Percentiles rank a stretch among this genome's conserved stretches.
These are phyloP conservation scores for Pherbina coryleti DNA, from an alignment of 2,888 invertebrate species.

Conservation along the genomic window DNA sequence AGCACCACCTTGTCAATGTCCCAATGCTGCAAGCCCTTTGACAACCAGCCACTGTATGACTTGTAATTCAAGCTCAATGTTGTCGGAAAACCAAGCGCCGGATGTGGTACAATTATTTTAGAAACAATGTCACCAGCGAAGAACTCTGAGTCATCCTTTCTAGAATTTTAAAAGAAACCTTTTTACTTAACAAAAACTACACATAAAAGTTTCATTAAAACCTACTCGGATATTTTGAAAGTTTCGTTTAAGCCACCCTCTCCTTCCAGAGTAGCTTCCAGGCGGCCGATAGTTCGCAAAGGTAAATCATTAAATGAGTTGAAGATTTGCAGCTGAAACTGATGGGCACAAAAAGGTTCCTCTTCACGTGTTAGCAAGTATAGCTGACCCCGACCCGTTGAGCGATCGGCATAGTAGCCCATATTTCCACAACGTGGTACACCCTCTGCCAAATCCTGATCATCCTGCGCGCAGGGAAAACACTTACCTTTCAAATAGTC, in stretches of 20 bases:
- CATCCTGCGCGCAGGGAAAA: conserved; percentile 75
- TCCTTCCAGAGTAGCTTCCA: conserved; percentile 84
- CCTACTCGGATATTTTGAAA: conserved; percentile 87
- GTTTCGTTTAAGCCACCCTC: conserved; percentile 88
- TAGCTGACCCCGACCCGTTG: conserved; percentile 86
- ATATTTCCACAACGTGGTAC: conserved; percentile 85
- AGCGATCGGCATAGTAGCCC: conserved; percentile 93
- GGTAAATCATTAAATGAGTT: conserved; percentile 78
- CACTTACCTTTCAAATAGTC: conserved; percentile 84
- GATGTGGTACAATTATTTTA: conserved; percentile 89
- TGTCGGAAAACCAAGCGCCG: conserved; percentile 81
- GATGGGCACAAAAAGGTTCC: conserved; percentile 94
- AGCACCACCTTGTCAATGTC: conserved; percentile 85
- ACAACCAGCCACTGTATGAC: conserved; percentile 92
- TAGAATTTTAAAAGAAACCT: conserved; percentile 61
- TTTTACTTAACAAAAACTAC: neutral
- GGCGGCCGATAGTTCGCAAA: conserved; percentile 76
- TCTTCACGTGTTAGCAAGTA: conserved; percentile 90
- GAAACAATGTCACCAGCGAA: conserved; percentile 80
- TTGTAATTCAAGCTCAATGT: conserved; percentile 84
- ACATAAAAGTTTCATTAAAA: conserved; percentile 25
- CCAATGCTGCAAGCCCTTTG: conserved; percentile 84
- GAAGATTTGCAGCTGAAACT: conserved; percentile 86
- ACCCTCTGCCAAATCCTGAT: conserved; percentile 64
- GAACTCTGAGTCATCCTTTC: conserved; percentile 84